phyloP scores from a whole-genome alignment of 2,113 vertebrate species.

The Odocoileus hemionus region DNA sequence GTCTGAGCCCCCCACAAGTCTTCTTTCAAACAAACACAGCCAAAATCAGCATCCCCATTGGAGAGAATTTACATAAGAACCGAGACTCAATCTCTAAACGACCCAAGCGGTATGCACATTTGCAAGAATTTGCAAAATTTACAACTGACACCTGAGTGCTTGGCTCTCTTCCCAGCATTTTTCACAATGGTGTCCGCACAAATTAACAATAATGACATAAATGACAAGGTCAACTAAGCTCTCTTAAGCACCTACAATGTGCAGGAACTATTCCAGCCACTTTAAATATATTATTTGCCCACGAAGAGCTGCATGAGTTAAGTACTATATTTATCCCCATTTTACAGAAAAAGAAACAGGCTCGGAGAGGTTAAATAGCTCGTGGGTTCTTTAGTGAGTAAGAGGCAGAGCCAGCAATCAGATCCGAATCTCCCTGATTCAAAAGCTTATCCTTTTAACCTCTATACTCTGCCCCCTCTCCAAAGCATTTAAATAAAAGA shows the following conservation, averaged over 20 bases:
- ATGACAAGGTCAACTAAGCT: not conserved
- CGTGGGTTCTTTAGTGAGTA: not conserved
- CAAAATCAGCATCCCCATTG: not conserved
- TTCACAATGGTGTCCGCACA: not conserved
- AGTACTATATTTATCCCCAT: not conserved
- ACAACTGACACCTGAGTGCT: not conserved
- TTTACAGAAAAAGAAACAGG: not conserved
- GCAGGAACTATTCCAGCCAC: not conserved
- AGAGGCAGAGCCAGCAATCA: not conserved
- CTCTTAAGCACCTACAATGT: not conserved
- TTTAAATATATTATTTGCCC: not conserved
- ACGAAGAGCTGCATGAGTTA: not conserved
- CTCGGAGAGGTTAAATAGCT: not conserved
- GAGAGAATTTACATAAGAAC: not conserved
- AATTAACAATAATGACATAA: not conserved
- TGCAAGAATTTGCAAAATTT: not conserved
- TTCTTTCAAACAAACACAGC: not conserved
- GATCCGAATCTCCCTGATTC: not conserved
- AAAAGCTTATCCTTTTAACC: not conserved
- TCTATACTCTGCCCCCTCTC: not conserved
- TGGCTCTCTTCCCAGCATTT: not conserved
- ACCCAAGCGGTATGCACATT: not conserved
- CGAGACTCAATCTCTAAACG: not conserved
- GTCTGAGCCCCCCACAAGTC: not conserved
- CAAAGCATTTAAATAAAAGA: not conserved